Evolutionary conservation across 2,113 vertebrate species (phyloP).

Genomic region (Lophura nycthemera): DNA sequence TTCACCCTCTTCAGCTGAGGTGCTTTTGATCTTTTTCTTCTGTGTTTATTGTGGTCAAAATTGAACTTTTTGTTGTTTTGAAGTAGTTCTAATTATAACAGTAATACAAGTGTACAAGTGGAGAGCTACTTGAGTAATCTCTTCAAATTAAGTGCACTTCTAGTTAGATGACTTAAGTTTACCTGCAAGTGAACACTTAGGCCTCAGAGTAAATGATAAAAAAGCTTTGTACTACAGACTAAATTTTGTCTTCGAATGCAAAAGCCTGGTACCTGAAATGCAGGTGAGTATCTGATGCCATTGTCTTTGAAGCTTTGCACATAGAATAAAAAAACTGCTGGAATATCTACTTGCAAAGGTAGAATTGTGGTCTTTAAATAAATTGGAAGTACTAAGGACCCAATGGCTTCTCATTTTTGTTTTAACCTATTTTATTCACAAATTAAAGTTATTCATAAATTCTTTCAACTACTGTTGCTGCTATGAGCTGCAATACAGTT

Average conservation of each 20-base stretch:
- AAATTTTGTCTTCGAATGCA: background rate
- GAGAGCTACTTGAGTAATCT: slow-evolving; percentile 65
- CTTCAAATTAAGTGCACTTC: slow-evolving; percentile 73
- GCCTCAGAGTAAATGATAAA: slow-evolving; percentile 1
- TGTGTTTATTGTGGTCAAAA: slow-evolving; percentile 46
- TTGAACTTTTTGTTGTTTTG: slow-evolving; percentile 55
- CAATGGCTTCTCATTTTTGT: background rate
- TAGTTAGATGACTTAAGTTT: slow-evolving; percentile 63
- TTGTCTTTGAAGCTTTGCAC: background rate
- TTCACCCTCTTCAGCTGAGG: background rate
- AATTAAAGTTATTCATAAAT: background rate
- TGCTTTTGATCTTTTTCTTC: background rate
- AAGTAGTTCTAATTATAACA: slow-evolving; percentile 56
- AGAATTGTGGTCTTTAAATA: background rate
- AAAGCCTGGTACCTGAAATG: background rate
- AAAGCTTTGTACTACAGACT: background rate
- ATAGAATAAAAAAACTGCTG: background rate
- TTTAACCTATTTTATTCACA: background rate
- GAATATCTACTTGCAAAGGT: background rate
- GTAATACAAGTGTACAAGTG: slow-evolving; percentile 46
- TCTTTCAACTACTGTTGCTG: background rate
- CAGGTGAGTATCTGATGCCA: background rate
- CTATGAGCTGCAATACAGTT: background rate
- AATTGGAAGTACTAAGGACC: background rate
- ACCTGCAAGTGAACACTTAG: slow-evolving; percentile 42